These are phyloP conservation scores for Panonychus citri DNA, from an alignment of 1,140 invertebrate species.

Conservation along the genomic window DNA sequence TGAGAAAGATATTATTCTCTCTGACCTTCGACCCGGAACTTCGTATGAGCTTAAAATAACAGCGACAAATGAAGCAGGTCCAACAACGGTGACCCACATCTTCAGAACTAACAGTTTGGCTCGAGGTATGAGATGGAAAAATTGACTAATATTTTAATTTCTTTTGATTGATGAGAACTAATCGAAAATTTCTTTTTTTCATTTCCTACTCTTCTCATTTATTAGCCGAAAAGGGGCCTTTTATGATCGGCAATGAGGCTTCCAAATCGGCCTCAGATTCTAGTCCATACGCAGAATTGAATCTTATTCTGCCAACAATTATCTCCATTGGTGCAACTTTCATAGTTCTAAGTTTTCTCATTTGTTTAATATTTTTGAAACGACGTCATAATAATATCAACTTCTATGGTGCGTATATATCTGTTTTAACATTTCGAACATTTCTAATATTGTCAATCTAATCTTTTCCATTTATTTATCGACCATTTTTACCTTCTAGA, in stretches of 20 bases:
- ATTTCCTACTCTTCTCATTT: no score
- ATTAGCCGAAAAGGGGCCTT: no score
- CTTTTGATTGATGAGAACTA: neutral
- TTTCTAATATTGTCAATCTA: neutral
- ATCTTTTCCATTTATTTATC: no score
- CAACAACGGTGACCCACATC: conserved; percentile 59
- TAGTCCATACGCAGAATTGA: neutral
- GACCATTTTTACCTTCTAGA: neutral
- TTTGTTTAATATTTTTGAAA: neutral
- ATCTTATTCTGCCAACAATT: neutral
- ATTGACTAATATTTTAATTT: no score
- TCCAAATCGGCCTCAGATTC: neutral
- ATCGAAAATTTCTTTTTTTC: no score
- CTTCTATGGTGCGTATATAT: neutral
- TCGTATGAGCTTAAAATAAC: conserved; percentile 62
- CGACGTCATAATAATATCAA: neutral
- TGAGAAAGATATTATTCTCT: conserved; percentile 1
- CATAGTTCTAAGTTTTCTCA: neutral
- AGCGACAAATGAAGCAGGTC: conserved; percentile 74
- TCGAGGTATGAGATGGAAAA: neutral
- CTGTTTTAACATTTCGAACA: no score
- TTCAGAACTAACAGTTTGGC: conserved; percentile 31
- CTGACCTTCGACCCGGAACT: conserved; percentile 51
- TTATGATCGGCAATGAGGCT: neutral
- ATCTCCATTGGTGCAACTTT: neutral